Conservation (phyloP, 1,140 invertebrate species). For the Leptinotarsa lineolata region DNA sequence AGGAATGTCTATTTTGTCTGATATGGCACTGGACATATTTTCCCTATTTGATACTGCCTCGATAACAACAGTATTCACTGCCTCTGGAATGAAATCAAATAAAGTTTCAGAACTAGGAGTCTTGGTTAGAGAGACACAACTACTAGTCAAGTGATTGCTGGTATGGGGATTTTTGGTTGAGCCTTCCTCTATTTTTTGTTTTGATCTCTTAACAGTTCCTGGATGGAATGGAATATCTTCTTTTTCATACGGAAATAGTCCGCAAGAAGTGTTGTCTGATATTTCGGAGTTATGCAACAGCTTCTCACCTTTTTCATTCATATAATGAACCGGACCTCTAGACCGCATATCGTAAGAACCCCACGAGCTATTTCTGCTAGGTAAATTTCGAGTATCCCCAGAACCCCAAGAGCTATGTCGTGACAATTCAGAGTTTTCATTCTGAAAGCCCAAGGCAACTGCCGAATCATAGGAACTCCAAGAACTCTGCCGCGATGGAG, state of each 20-base stretch:
- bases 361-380: conserved; percentile 75
- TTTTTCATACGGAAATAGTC: conserved; percentile 58
- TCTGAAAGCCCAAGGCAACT: conserved; percentile 65
- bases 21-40: conserved; percentile 49
- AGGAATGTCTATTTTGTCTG: conserved; percentile 48
- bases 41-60: conserved; percentile 25
- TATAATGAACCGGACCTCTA: conserved; percentile 49
- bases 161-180: conserved; percentile 31
- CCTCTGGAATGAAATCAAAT: conserved; percentile 27
- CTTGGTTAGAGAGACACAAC: conserved; percentile 45
- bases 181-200: conserved; percentile 71
- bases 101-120: conserved; percentile 37
- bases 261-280: conserved; percentile 54
- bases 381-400: conserved; percentile 67
- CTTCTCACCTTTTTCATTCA: conserved; percentile 50
- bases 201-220: conserved; percentile 70
- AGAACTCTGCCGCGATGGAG: conserved; percentile 71
- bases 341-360: conserved; percentile 72
- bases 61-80: conserved; percentile 35
- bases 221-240: conserved; percentile 69
- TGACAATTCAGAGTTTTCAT: conserved; percentile 64
- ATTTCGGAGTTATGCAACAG: conserved; percentile 39
- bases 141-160: conserved; percentile 43
- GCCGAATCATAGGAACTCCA: conserved; percentile 82
- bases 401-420: conserved; percentile 84